Evolutionary conservation across 2,113 vertebrate genomes (phyloP).

Genomic region (Chelonoidis abingdonii): DNA sequence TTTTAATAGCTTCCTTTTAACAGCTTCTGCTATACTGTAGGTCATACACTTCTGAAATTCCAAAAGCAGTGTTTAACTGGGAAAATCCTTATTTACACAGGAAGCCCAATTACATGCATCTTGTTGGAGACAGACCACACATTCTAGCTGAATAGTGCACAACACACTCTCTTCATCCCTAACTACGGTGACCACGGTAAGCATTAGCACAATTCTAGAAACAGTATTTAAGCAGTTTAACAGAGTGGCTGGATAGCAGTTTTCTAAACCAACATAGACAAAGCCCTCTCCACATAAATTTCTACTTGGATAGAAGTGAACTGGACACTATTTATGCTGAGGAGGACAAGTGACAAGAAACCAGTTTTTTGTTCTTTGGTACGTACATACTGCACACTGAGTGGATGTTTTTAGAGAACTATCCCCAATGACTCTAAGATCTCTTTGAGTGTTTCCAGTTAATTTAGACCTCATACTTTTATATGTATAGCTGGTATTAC

Average conservation of each 20-base stretch:
- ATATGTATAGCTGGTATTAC: not conserved
- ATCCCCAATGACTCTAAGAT: not conserved
- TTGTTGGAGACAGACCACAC: not conserved
- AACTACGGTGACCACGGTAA: not conserved
- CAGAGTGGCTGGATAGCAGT: not conserved
- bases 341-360: not conserved
- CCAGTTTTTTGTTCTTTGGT: fast-evolving
- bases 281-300: fast-evolving
- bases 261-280: fast-evolving
- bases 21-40: not conserved
- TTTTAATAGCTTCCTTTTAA: not conserved
- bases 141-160: not conserved
- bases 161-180: not conserved
- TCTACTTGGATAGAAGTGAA: fast-evolving
- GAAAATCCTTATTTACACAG: fast-evolving
- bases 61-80: not conserved
- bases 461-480: not conserved
- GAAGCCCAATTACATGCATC: fast-evolving
- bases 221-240: not conserved
- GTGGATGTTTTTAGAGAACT: not conserved
- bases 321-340: fast-evolving
- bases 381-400: fast-evolving
- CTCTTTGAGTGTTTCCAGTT: not conserved
- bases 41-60: not conserved
- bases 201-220: fast-evolving